Evolutionary conservation across 2,888 invertebrate species (phyloP).

Genomic region (Coenonympha glycerion): DNA sequence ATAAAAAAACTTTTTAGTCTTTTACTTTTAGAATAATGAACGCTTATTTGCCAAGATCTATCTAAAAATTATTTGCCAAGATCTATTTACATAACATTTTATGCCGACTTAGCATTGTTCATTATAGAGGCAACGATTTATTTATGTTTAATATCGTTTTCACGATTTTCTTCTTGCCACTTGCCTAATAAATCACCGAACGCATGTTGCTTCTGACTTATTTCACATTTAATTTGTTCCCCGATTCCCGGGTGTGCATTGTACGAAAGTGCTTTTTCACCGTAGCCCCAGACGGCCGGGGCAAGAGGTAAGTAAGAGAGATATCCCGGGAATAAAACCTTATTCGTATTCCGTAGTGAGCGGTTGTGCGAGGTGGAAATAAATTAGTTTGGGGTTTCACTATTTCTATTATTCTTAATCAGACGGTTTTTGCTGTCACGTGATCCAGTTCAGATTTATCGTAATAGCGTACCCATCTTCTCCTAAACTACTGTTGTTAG

Average conservation of each 20-base stretch:
- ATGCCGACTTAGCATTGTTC: no score
- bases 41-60: no score
- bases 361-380: conserved; percentile 8
- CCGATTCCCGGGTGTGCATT: conserved; percentile 14
- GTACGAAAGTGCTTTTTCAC: conserved; percentile 13
- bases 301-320: conserved; percentile 11
- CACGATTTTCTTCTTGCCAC: background rate
- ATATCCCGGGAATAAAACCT: conserved; percentile 10
- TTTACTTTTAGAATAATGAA: no score
- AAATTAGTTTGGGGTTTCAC: conserved; percentile 1
- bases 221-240: conserved; percentile 23
- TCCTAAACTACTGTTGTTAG: no score
- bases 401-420: no score
- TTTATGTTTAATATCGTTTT: background rate
- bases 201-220: conserved; percentile 21
- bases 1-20: no score
- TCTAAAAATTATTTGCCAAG: no score
- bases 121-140: no score
- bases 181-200: conserved; percentile 23
- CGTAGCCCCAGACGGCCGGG: conserved; percentile 14
- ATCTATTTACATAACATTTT: background rate
- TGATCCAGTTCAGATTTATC: no score
- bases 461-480: no score
- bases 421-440: no score
- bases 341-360: background rate